Conservation (phyloP, 2,888 invertebrate species). For the Notocelia uddmanniana region DNA sequence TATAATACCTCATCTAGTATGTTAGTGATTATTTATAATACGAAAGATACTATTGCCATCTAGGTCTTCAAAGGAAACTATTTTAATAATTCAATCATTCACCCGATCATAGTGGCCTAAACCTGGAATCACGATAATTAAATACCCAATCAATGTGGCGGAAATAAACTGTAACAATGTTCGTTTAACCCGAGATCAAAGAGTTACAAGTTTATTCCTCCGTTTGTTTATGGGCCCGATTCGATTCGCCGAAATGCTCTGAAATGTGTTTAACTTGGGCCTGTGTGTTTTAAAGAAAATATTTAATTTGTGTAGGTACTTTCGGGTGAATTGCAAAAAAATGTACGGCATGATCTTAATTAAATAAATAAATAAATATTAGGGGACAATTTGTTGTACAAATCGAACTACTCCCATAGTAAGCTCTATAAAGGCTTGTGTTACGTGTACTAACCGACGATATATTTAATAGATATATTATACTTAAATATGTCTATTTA, state of each 20-base stretch:
- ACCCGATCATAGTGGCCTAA: conserved; percentile 19
- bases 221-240: conserved; percentile 39
- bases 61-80: conserved; percentile 23
- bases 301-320: conserved; percentile 1
- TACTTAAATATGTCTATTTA: too few relatives aligned
- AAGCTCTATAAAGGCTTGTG: too few relatives aligned
- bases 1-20: too few relatives aligned
- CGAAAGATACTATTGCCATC: neutral
- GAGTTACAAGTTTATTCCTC: conserved; percentile 29
- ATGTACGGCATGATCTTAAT: too few relatives aligned
- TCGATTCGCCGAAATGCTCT: conserved; percentile 33
- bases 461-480: too few relatives aligned
- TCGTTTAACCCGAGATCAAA: conserved; percentile 38
- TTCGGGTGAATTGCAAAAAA: too few relatives aligned
- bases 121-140: conserved; percentile 34
- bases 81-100: neutral
- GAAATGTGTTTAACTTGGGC: conserved; percentile 37
- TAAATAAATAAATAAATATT: too few relatives aligned
- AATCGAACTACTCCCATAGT: too few relatives aligned
- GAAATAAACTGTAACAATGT: conserved; percentile 35
- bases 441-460: too few relatives aligned
- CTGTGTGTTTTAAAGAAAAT: conserved; percentile 17
- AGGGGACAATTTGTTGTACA: too few relatives aligned
- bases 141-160: conserved; percentile 36
- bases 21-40: neutral